A percentile compares a stretch with the other conserved stretches of the same genome.
Conservation (phyloP, 2,888 invertebrate species). For the Hypena proboscidalis region DNA sequence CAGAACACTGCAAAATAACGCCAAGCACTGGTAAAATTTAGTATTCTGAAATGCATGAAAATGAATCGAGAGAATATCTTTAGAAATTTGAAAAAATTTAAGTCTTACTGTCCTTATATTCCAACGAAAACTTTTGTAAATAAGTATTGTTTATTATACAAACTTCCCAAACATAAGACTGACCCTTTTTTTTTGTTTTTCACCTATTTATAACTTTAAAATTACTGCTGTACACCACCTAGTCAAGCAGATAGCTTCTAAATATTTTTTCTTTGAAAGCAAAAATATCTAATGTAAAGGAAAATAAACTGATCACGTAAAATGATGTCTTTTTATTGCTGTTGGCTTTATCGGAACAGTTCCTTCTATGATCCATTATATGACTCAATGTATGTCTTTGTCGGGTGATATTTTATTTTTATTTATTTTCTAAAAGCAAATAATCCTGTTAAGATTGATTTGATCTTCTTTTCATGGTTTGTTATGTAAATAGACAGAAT, state of each 20-base stretch:
- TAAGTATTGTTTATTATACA: constrained; percentile 78
- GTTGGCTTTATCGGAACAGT: constrained; percentile 36
- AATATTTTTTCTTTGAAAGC: constrained; percentile 72
- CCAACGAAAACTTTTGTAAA: constrained; percentile 74
- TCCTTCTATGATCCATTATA: constrained; percentile 41
- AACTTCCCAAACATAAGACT: constrained; percentile 85
- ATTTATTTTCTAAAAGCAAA: constrained; percentile 25
- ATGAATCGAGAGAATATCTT: constrained; percentile 17
- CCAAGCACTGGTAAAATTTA: not conserved
- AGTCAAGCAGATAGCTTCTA: constrained; percentile 76
- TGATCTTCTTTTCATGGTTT: constrained; percentile 19
- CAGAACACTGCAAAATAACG: not conserved
- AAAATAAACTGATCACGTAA: constrained; percentile 76
- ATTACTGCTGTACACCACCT: constrained; percentile 71
- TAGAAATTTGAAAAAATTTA: constrained; percentile 7
- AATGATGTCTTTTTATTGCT: constrained; percentile 49
- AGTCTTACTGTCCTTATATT: constrained; percentile 38
- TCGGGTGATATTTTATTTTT: constrained; percentile 33
- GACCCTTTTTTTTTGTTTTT: constrained; percentile 84
- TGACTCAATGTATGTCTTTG: constrained; percentile 32
- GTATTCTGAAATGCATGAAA: constrained; percentile 11
- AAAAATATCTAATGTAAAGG: constrained; percentile 72
- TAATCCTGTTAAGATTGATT: constrained; percentile 17
- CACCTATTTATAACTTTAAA: constrained; percentile 71
- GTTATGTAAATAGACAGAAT: constrained; percentile 20